Evolutionary conservation across 2,888 invertebrate genomes (phyloP), one percentile per base, ranked within the genome.

Genomic region (Tiliacea aurago): DNA sequence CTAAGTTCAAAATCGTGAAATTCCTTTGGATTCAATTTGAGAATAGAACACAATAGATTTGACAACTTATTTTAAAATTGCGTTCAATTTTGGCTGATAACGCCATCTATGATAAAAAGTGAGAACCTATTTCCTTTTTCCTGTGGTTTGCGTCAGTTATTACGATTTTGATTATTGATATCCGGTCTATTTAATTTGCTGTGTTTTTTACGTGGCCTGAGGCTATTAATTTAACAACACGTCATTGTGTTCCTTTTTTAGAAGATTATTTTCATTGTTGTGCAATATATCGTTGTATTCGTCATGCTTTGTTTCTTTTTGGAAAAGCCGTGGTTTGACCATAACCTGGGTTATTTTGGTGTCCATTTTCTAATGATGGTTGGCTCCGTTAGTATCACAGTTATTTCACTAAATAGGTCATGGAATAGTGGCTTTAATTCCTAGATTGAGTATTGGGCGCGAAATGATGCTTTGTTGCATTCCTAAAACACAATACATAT

Each of bases 91-190:
- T 13, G 18, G 0, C 5, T 4, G 13, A 18, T 59, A 80, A 53
- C 84, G 89, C 86, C 89, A 89, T 87, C 88, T 88, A 73, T 78
- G 43, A 62, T 28, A 41, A 65, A 81, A 76, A 72, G 55, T 67
- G 47, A 41, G 69, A 80, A 85, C 76, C 70, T n/a, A n/a, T 43
- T 56, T 37, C 5, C 1, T 61, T 77, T 71, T 70, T 67, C 33
- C 9, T 45, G 10, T 23, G 33, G 20, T 70, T 58, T 58, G 53
- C 37, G 9, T 65, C 45, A 59, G 59, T 56, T 62, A 67, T 65
- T 59, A 58, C 11, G 23, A 83, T 62, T 73, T 68, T 84, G 49
- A 73, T 79, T n/a, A 65, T 72, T 64, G 64, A 63, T 67, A 70
- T 79, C 58, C 74, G 84, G 84, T 79, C 74, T 76, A 70, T 76